phyloP scores from a whole-genome alignment of 2,113 vertebrate genomes.

The Catharus minimus region DNA sequence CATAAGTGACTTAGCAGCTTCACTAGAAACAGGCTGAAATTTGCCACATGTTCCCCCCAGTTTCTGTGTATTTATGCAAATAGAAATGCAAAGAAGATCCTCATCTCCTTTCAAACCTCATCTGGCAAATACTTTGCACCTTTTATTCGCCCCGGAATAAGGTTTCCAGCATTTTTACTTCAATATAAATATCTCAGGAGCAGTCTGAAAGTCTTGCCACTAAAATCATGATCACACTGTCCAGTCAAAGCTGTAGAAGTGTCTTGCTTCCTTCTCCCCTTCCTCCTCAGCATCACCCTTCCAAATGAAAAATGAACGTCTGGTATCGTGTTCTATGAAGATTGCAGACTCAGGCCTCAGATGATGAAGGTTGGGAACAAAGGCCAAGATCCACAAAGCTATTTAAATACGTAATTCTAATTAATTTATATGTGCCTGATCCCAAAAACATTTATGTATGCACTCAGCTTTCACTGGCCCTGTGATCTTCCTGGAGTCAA shows the following conservation, averaged over 20 bases:
- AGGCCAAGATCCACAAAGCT: conserved; percentile 40
- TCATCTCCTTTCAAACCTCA: neutral
- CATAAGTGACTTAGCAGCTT: neutral
- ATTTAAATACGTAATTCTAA: conserved; percentile 9
- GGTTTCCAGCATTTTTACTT: neutral
- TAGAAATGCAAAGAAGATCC: neutral
- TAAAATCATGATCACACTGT: neutral
- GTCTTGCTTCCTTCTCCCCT: neutral
- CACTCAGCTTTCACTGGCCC: neutral
- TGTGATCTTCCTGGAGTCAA: neutral
- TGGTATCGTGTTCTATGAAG: neutral
- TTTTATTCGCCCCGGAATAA: neutral
- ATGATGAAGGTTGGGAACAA: neutral
- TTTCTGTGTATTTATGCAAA: conserved; percentile 11
- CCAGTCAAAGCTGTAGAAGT: neutral
- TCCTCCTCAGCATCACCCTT: neutral
- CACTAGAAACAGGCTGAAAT: neutral
- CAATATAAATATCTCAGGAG: neutral
- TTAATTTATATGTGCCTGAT: conserved; percentile 38
- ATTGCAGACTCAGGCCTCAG: neutral
- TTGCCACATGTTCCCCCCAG: neutral
- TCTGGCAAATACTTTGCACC: neutral
- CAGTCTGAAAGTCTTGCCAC: neutral
- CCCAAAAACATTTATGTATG: neutral
- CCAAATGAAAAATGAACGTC: neutral